Base-by-base conservation (phyloP, 2,113 vertebrate genomes). In the Megalops atlanticus region DNA sequence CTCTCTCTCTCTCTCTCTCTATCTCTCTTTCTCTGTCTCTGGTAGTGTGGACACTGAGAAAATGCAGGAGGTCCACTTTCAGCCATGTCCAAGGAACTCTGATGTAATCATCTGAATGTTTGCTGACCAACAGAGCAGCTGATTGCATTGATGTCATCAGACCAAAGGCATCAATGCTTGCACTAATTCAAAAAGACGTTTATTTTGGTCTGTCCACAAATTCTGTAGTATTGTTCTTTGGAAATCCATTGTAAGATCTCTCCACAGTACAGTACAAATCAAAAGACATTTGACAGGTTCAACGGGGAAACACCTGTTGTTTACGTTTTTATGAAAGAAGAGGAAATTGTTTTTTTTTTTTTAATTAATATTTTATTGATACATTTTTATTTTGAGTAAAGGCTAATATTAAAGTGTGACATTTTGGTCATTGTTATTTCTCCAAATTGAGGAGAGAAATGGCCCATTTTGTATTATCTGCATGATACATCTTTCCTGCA, bases 101-200 rank as follows among this genome's bases (percentile, higher is more conserved):
- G 49, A 82, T 16, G 40, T 74, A 36, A 70, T 76, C 49, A 64
- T 43, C 78, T 85, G 83, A 83, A 27, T 2, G 39, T 45, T 14
- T 0, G 16, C 38, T 11, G 4, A 10, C 5, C 39, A 3, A 36
- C 35, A 36, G 31, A 72, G 31, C 18, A 72, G 3, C 10, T 2
- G 2, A 72, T 35, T 2, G 33, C 2, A 11, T 72, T 11, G 18
- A 12, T n/a, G 52, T 58, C 52, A 4, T 58, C 14, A 70, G 31
- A 58, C 52, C 33, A 15, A 70, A 27, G 21, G 24, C 58, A 27
- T 68, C 24, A 24, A 2, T 35, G 14, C 15, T 1, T 35, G 31
- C 14, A 70, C 68, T 70, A 24, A 35, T 70, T 70, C 68, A 70
- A 33, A 24, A 33, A 11, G 14, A 70, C 33, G 14, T 35, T 2